Evolutionary conservation across 1,140 invertebrate genomes (phyloP), one percentile per base, ranked within the genome.

Genomic region (Anthonomus grandis): DNA sequence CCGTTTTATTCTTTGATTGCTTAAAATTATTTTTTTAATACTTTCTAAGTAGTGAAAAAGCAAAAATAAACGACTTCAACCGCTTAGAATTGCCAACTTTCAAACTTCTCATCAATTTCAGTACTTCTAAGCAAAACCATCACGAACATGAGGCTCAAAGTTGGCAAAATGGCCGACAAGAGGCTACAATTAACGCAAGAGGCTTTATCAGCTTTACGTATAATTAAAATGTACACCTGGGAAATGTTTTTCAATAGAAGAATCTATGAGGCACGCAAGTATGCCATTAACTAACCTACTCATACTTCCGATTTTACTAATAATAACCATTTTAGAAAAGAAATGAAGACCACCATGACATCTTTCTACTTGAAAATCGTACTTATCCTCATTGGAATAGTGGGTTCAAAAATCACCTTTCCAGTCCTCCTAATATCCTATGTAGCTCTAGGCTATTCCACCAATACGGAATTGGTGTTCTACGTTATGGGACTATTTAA

Each of bases 141-240:
- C 0, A 60, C 55, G 13, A 55, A 51, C 8, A 54, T 60, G 48
- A 24, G 67, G 50, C 38, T 66, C 2, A 59, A 63, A 53, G 53
- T 58, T 3, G 62, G 62, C 9, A 34, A 51, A 36, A 68, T 63
- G 17, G 93, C 90, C 0, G 93, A 95, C 75, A 81, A 90, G 63
- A 73, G 92, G 12, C 86, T 95, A 0, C 77, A 87, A 38, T 67
- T 91, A 5, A 93, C 92, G 79, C 91, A 90, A 69, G 91, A 95
- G 69, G 86, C 93, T 10, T 83, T 94, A 15, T 81, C 81, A 34
- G 86, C 86, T 13, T 87, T 89, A 22, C 84, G 86, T 57, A 83
- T 86, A 1, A 91, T 89, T 21, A 96, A 95, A 75, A 93, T 95
- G 89, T 92, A 91, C 67, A 84, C 86, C 0, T 93, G 90, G 90